phyloP scores from a whole-genome alignment of 2,888 invertebrate species.

The Plagodis dolabraria region DNA sequence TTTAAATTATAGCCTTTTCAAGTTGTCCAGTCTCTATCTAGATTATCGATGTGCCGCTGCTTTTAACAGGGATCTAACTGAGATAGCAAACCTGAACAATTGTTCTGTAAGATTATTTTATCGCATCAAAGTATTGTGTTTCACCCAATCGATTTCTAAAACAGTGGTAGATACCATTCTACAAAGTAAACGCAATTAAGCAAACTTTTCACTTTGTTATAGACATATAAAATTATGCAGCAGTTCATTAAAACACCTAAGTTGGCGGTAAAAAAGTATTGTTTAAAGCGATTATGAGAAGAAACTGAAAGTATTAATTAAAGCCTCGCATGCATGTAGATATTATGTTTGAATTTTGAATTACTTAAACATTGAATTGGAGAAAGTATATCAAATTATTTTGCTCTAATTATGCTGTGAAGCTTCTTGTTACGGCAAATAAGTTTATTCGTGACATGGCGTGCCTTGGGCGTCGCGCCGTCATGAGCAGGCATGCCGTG shows the following conservation, averaged over 20 bases:
- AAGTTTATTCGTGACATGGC: constrained; percentile 43
- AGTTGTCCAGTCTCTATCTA: constrained; percentile 9
- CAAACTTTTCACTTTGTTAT: constrained; percentile 24
- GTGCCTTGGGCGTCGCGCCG: not conserved
- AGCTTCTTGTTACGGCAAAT: constrained; percentile 61
- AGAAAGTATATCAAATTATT: constrained; percentile 78
- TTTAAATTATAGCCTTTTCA: constrained; percentile 19
- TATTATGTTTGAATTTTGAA: constrained; percentile 62
- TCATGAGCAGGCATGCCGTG: too few species aligned
- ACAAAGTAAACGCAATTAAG: constrained; percentile 10
- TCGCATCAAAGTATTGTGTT: not conserved
- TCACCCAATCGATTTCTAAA: constrained; percentile 1
- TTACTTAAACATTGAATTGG: constrained; percentile 61
- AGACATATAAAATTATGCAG: constrained; percentile 23
- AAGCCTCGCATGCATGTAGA: constrained; percentile 46
- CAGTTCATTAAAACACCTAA: constrained; percentile 24
- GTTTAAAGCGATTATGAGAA: constrained; percentile 50
- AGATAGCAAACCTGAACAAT: too few species aligned
- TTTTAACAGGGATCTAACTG: too few species aligned
- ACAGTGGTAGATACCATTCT: not conserved
- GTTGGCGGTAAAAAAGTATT: constrained; percentile 39
- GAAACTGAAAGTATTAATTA: constrained; percentile 73
- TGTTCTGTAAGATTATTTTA: too few species aligned
- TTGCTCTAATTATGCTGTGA: constrained; percentile 75
- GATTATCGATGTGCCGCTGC: too few species aligned